Evolutionary conservation across 2,888 invertebrate genomes (phyloP).

Genomic region (Apocheima hispidaria): DNA sequence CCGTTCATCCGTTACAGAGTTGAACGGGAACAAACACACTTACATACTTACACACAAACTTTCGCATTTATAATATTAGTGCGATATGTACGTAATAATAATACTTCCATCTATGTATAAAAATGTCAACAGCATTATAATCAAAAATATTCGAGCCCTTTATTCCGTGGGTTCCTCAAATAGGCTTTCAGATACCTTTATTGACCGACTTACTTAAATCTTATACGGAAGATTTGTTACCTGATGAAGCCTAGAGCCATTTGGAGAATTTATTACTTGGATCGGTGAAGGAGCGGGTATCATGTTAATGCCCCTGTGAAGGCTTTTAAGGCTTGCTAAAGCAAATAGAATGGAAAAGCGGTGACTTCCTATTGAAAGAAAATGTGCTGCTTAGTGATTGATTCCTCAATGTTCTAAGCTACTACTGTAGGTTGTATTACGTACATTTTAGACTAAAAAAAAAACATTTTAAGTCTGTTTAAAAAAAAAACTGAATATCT

Average conservation of each 20-base stretch:
- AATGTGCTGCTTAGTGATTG: conserved; percentile 20
- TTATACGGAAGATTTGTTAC: conserved; percentile 41
- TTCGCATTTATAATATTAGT: too few relatives aligned
- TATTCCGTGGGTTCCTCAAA: conserved; percentile 23
- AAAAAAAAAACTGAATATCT: too few relatives aligned
- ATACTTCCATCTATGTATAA: background rate
- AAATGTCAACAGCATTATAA: conserved; percentile 26
- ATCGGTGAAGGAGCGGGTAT: conserved; percentile 37
- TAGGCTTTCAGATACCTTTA: conserved; percentile 35
- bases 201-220: conserved; percentile 40
- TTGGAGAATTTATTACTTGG: conserved; percentile 37
- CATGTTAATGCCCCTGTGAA: conserved; percentile 36
- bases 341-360: conserved; percentile 32
- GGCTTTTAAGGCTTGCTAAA: conserved; percentile 33
- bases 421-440: background rate
- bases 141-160: conserved; percentile 17
- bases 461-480: too few relatives aligned
- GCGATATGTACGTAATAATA: too few relatives aligned
- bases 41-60: too few relatives aligned
- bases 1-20: too few relatives aligned
- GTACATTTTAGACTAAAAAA: too few relatives aligned
- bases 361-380: conserved; percentile 28
- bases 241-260: conserved; percentile 40
- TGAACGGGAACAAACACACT: too few relatives aligned
- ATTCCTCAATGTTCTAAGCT: conserved; percentile 7